Evolutionary conservation across 2,888 invertebrate genomes (phyloP).

Genomic region (Gryllus longicercus): DNA sequence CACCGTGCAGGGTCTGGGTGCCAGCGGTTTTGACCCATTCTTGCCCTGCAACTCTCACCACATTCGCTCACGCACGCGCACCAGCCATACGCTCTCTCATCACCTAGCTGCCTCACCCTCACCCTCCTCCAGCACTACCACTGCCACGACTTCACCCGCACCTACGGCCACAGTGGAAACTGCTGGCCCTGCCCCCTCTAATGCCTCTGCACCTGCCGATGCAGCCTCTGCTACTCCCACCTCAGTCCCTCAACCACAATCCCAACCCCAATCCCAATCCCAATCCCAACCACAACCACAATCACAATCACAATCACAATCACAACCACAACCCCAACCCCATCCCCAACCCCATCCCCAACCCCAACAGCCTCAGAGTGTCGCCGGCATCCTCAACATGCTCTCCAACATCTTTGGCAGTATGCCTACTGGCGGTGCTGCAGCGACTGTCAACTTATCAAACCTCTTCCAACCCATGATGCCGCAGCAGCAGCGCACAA

Average conservation of each 20-base stretch:
- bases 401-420: constrained; percentile 27
- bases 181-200: neutral
- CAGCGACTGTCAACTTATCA: neutral
- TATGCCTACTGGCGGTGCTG: neutral
- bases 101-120: neutral
- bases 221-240: neutral
- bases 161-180: neutral
- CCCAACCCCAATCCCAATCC: neutral
- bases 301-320: neutral
- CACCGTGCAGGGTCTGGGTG: constrained; percentile 45
- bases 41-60: constrained; percentile 71
- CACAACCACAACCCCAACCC: neutral
- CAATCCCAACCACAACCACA: neutral
- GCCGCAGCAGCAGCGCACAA: neutral
- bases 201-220: neutral
- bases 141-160: no score
- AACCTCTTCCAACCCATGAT: neutral
- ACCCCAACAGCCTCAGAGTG: neutral
- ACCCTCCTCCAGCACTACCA: no score
- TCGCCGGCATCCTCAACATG: constrained; percentile 17
- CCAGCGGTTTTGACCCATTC: constrained; percentile 58
- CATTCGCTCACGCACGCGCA: constrained; percentile 47
- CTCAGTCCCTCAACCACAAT: neutral
- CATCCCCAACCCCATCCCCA: neutral
- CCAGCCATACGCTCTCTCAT: neutral